Evolutionary conservation across 2,797 vertebrate genomes (phyloP).

Genomic region (Cichlasoma orientale): DNA sequence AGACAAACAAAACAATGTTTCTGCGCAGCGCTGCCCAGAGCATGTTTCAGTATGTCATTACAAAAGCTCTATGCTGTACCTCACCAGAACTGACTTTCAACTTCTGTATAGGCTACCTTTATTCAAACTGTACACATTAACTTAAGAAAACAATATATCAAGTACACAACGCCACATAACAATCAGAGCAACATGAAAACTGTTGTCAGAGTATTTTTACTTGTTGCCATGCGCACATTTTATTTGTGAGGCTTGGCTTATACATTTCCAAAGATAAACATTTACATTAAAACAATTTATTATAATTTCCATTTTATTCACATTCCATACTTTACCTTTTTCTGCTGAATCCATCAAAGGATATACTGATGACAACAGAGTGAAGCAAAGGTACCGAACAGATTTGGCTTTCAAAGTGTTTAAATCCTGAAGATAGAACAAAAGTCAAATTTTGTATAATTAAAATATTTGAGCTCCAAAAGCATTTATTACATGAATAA

Average conservation of each 20-base stretch:
- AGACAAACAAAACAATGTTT: accelerated
- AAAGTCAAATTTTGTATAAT: background rate
- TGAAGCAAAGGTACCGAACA: background rate
- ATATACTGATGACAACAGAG: background rate
- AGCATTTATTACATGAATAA: background rate
- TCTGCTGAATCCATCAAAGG: background rate
- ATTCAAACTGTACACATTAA: too few species aligned
- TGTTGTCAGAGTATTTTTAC: background rate
- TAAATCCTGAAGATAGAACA: background rate
- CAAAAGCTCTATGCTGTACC: background rate
- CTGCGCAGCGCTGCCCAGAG: background rate
- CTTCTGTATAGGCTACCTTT: too few species aligned
- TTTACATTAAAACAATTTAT: background rate
- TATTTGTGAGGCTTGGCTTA: background rate
- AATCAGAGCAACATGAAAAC: background rate
- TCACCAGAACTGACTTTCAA: accelerated
- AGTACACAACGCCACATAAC: background rate
- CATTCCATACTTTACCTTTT: background rate
- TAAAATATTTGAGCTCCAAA: background rate
- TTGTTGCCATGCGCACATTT: background rate
- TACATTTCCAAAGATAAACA: background rate
- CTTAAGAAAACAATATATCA: too few species aligned
- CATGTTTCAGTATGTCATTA: too few species aligned
- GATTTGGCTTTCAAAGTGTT: background rate
- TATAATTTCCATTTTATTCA: background rate